Conservation (phyloP, 2,113 vertebrate genomes). For the Equus przewalskii region DNA sequence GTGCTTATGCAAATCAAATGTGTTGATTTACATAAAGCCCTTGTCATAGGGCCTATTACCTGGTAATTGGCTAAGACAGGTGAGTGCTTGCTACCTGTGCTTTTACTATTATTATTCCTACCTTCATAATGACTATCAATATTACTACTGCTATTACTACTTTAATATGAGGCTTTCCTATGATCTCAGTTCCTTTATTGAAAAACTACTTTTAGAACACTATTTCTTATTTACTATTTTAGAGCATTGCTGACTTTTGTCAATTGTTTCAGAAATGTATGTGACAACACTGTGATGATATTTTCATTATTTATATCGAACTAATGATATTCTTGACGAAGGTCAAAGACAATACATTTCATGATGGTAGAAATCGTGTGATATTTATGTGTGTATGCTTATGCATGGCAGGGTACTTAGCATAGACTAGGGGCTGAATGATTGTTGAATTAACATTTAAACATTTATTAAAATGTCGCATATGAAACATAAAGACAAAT, state of each 20-base stretch:
- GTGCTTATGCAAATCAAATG: background rate
- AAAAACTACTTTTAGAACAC: background rate
- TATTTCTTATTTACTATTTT: conserved; percentile 23
- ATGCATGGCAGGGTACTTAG: background rate
- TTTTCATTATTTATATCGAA: background rate
- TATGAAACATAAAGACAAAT: background rate
- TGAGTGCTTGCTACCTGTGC: background rate
- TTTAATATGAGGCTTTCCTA: background rate
- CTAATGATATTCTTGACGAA: background rate
- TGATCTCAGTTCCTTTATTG: background rate
- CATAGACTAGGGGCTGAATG: background rate
- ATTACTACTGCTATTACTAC: background rate
- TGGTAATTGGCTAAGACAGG: background rate
- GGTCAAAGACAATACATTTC: background rate
- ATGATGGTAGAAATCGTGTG: background rate
- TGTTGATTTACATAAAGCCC: background rate
- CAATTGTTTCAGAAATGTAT: background rate
- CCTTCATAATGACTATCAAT: background rate
- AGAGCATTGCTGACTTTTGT: background rate
- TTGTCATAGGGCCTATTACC: background rate
- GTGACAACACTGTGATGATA: background rate
- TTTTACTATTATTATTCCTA: background rate
- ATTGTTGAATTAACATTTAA: background rate
- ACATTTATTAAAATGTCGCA: background rate
- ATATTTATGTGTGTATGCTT: background rate